phyloP scores from a whole-genome alignment of 2,797 vertebrate genomes.

The Chelmon rostratus region DNA sequence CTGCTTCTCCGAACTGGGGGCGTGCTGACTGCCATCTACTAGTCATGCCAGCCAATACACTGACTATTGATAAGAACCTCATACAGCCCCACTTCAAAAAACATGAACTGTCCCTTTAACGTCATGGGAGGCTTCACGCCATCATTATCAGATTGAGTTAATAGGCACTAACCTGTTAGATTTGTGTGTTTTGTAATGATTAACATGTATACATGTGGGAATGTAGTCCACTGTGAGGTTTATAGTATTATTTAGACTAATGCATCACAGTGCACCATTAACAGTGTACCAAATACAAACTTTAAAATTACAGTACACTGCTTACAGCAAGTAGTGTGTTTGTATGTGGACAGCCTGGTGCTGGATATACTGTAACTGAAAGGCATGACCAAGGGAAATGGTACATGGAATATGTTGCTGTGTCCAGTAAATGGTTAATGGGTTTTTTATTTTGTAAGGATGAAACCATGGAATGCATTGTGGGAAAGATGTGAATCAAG shows the following conservation, averaged over 20 bases:
- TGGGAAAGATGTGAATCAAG: not conserved
- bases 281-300: not conserved
- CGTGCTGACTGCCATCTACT: too few species aligned
- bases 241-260: not conserved
- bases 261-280: not conserved
- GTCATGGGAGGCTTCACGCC: not conserved
- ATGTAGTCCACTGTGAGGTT: not conserved
- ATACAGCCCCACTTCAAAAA: too few species aligned
- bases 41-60: too few species aligned
- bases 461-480: not conserved
- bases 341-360: constrained; percentile 7
- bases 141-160: not conserved
- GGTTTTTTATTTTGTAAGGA: too few species aligned
- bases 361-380: not conserved
- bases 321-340: constrained; percentile 3
- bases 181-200: not conserved
- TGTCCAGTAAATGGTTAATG: not conserved
- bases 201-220: not conserved
- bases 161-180: not conserved
- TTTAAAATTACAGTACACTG: constrained; percentile 1
- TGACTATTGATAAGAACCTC: too few species aligned
- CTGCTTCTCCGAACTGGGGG: too few species aligned
- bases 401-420: not conserved
- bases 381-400: not conserved
- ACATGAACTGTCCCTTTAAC: not conserved